These are phyloP conservation scores for Siphamia tubifer DNA, from an alignment of 2,113 vertebrate genomes.

Conservation along the genomic window DNA sequence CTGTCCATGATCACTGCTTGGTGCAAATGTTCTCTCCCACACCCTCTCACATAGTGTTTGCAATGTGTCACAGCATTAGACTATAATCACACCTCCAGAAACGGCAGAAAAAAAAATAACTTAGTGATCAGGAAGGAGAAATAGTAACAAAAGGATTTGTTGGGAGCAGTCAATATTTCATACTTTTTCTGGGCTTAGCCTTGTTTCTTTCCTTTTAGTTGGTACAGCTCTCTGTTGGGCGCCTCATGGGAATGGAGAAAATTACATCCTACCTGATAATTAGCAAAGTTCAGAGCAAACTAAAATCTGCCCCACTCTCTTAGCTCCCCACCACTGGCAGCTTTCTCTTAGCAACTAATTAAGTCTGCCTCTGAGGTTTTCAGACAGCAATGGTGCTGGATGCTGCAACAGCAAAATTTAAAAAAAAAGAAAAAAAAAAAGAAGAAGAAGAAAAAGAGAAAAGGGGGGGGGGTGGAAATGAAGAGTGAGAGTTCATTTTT, in stretches of 20 bases:
- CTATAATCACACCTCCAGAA: slow-evolving; percentile 45
- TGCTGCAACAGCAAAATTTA: slow-evolving; percentile 84
- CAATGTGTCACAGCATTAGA: slow-evolving; percentile 35
- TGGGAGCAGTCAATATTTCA: slow-evolving; percentile 48
- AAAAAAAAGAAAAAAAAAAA: slow-evolving; percentile 43
- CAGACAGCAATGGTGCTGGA: slow-evolving; percentile 71
- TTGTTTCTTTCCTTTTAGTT: slow-evolving; percentile 54
- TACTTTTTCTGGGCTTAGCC: slow-evolving; percentile 60
- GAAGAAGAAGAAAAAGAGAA: slow-evolving; percentile 28
- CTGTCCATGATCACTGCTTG: slow-evolving; percentile 42
- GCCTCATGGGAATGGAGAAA: slow-evolving; percentile 77
- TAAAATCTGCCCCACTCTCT: slow-evolving; percentile 73
- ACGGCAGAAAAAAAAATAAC: slow-evolving; percentile 13
- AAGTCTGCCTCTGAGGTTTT: slow-evolving; percentile 83
- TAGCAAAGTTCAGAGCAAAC: slow-evolving; percentile 84
- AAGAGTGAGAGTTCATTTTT: slow-evolving; percentile 57
- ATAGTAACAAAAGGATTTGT: slow-evolving; percentile 50
- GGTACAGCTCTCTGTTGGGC: slow-evolving; percentile 66
- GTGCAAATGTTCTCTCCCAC: slow-evolving; percentile 26
- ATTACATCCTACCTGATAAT: slow-evolving; percentile 86
- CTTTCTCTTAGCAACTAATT: slow-evolving; percentile 85
- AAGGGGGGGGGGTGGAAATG: slow-evolving; percentile 54
- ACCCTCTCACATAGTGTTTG: slow-evolving; percentile 30
- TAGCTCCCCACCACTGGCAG: slow-evolving; percentile 73
- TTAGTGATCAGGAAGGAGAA: slow-evolving; percentile 41